A percentile compares a stretch with the other conserved stretches of the same genome.
These are phyloP conservation scores for Poecilia picta DNA, from an alignment of 2,797 vertebrate genomes.

Conservation along the genomic window DNA sequence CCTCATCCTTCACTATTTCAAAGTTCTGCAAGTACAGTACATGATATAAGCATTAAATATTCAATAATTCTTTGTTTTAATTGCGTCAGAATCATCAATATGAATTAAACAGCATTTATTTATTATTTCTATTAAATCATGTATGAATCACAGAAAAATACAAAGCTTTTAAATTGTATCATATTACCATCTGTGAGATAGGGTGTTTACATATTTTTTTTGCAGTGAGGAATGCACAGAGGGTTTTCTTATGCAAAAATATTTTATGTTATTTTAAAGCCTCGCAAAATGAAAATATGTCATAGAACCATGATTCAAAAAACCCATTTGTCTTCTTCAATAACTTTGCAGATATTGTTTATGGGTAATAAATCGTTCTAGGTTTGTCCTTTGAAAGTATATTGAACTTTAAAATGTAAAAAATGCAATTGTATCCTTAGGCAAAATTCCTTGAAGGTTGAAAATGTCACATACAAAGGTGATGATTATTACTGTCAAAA, in stretches of 20 bases:
- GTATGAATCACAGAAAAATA: not conserved
- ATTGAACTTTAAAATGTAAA: not conserved
- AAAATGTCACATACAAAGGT: not conserved
- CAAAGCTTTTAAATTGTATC: not conserved
- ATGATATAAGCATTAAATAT: not conserved
- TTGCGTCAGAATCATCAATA: not conserved
- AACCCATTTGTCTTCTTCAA: not conserved
- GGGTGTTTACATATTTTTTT: not conserved
- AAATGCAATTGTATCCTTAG: not conserved
- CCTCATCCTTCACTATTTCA: not conserved
- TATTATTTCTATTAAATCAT: not conserved
- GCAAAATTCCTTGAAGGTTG: conserved; percentile 1
- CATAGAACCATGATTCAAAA: not conserved
- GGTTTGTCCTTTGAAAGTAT: not conserved
- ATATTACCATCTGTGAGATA: not conserved
- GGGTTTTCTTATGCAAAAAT: not conserved
- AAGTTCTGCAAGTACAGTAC: not conserved
- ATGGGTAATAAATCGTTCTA: not conserved
- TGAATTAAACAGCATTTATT: not conserved
- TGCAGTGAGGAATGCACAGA: not conserved
- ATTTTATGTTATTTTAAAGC: not conserved
- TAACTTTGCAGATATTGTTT: not conserved
- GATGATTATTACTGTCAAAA: not conserved
- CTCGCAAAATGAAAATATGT: not conserved
- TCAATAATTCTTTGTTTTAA: not conserved